These are phyloP conservation scores for Acleris emargana DNA, from an alignment of 2,888 invertebrate genomes.

Conservation along the genomic window DNA sequence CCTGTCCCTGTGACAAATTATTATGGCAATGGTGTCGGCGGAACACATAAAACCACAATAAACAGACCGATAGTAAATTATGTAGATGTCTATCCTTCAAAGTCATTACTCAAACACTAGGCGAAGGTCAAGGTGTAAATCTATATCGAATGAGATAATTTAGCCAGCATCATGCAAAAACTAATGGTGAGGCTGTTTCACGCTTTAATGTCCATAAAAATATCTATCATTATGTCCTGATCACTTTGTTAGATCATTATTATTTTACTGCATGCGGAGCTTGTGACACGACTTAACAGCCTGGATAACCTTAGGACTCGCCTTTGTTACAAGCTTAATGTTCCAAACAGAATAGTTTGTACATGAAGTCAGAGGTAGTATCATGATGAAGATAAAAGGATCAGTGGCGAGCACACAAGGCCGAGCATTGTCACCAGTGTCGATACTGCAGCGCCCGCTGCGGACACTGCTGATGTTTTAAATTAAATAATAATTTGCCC, in stretches of 20 bases:
- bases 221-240: neutral
- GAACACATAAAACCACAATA: conserved; percentile 15
- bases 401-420: conserved; percentile 57
- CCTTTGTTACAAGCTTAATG: conserved; percentile 45
- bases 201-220: conserved; percentile 13
- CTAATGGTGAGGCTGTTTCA: conserved; percentile 3
- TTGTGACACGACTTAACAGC: conserved; percentile 42
- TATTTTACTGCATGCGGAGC: conserved; percentile 14
- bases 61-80: conserved; percentile 2
- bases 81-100: conserved; percentile 13
- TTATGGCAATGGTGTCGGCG: conserved; percentile 12
- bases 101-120: conserved; percentile 20
- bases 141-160: conserved; percentile 19
- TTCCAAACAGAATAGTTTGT: conserved; percentile 51
- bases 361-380: conserved; percentile 53
- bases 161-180: conserved; percentile 9
- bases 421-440: conserved; percentile 55
- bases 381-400: conserved; percentile 58
- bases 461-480: conserved; percentile 48
- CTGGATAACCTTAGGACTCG: conserved; percentile 47
- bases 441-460: conserved; percentile 45
- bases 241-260: conserved; percentile 15
- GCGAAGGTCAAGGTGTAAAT: conserved; percentile 17
- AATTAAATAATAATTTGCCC: conserved; percentile 49
- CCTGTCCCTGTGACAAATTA: conserved; percentile 21